Base-by-base conservation (phyloP, 2,888 invertebrate species). In the Drosophila lacicola region DNA sequence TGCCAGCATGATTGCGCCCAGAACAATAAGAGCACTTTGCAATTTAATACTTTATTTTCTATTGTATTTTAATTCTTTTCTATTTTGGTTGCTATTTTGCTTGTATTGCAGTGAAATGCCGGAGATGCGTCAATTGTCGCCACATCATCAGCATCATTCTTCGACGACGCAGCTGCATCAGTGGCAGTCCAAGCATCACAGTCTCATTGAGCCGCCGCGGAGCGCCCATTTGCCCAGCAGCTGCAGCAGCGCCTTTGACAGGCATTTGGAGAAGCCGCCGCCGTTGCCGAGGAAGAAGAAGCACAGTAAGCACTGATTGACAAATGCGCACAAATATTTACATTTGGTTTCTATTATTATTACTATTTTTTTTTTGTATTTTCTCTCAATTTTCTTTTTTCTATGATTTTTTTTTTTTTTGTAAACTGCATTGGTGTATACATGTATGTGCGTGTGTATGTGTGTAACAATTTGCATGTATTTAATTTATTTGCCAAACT, bases 261-360 rank as follows among this genome's bases (percentile, higher is more conserved):
- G 90, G 0, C 93, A 91, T 72, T 94, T 95, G 82, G 95, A 95
- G 82, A 94, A 95, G 90, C 97, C 98, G 73, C 98, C 98, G 71
- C 98, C 98, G 53, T 93, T 98, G 77, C 98, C 98, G 44, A 95
- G 96, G 47, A 98, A 98, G 94, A 98, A 98, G 93, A 96, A 96
- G 93, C 97, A 98, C 94, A 98, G 98, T 98, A 95, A 97, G 98
- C 96, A 93, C 89, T 0, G 65, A 68, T 69, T 57, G 67, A 62
- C 58, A 60, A 66, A 61, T 64, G 68, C 65, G 78, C 75, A 77
- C 82, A 80, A 61, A 87, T 89, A 87, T 81, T 89, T 79, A 87
- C 75, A 57, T 67, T 71, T 46, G 68, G 55, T 74, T 61, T 51
- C 41, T 54, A 62, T 57, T 70, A 51, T 66, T 50, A 56, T 50